These are phyloP conservation scores for Emydoidea blandingii DNA, from an alignment of 2,797 vertebrate genomes.

Conservation along the genomic window DNA sequence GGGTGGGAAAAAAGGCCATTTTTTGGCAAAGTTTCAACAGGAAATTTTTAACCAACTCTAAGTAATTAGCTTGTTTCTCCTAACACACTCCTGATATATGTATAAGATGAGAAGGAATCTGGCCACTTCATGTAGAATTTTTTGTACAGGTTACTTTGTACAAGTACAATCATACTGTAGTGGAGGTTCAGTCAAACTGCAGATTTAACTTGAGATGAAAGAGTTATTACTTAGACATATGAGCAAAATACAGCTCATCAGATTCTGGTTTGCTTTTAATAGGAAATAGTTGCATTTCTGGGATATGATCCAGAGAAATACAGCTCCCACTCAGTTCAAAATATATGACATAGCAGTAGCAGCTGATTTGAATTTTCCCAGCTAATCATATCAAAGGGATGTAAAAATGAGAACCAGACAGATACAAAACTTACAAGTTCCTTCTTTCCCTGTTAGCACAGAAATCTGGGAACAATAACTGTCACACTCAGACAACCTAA, in stretches of 20 bases:
- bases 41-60: neutral
- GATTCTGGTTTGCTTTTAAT: neutral
- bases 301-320: neutral
- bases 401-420: neutral
- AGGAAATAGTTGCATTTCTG: neutral
- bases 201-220: neutral
- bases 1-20: neutral
- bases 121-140: neutral
- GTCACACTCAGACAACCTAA: neutral
- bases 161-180: neutral
- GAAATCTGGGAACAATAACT: neutral
- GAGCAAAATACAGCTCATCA: neutral
- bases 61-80: no score
- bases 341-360: neutral
- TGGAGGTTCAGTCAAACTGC: neutral
- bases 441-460: neutral
- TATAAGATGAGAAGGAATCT: neutral
- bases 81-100: no score
- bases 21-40: neutral
- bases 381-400: neutral
- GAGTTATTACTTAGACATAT: neutral
- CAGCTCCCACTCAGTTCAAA: neutral
- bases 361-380: neutral
- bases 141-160: neutral
- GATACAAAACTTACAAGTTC: neutral